phyloP scores from a whole-genome alignment of 2,797 vertebrate species.

The Gouania willdenowi region DNA sequence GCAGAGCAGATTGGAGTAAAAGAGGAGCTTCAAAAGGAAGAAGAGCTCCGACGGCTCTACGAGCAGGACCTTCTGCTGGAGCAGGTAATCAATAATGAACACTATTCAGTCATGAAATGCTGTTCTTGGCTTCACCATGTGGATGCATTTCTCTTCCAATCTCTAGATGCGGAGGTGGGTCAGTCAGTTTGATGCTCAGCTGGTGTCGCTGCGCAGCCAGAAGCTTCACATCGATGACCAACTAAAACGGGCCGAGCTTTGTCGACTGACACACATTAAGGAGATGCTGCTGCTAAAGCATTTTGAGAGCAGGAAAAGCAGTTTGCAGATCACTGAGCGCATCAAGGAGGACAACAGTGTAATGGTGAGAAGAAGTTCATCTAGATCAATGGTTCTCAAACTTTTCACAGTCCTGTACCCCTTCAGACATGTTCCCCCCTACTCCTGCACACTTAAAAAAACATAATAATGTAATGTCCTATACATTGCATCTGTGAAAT shows the following conservation, averaged over 20 bases:
- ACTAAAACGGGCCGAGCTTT: slow-evolving; percentile 84
- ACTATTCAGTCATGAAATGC: not conserved
- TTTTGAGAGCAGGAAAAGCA: slow-evolving; percentile 80
- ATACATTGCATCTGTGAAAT: too few species aligned
- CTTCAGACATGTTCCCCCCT: too few species aligned
- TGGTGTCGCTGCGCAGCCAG: slow-evolving; percentile 77
- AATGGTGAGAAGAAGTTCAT: slow-evolving; percentile 55
- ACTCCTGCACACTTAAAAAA: too few species aligned
- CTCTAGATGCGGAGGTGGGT: slow-evolving; percentile 78
- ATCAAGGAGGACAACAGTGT: slow-evolving; percentile 71
- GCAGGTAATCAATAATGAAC: slow-evolving; percentile 67
- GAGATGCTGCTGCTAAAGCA: slow-evolving; percentile 86
- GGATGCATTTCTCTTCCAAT: not conserved
- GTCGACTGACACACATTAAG: slow-evolving; percentile 80
- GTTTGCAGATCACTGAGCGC: slow-evolving; percentile 73
- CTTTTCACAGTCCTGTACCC: too few species aligned
- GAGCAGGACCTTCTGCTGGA: slow-evolving; percentile 78
- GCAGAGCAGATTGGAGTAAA: slow-evolving; percentile 71
- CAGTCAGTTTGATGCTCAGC: slow-evolving; percentile 80
- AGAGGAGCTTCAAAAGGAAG: slow-evolving; percentile 72
- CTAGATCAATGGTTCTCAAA: too few species aligned
- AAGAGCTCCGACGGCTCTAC: slow-evolving; percentile 77
- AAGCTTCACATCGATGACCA: slow-evolving; percentile 79
- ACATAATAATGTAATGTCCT: too few species aligned
- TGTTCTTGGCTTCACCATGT: not conserved